phyloP scores from a whole-genome alignment of 2,113 vertebrate genomes.

The Spea bombifrons region DNA sequence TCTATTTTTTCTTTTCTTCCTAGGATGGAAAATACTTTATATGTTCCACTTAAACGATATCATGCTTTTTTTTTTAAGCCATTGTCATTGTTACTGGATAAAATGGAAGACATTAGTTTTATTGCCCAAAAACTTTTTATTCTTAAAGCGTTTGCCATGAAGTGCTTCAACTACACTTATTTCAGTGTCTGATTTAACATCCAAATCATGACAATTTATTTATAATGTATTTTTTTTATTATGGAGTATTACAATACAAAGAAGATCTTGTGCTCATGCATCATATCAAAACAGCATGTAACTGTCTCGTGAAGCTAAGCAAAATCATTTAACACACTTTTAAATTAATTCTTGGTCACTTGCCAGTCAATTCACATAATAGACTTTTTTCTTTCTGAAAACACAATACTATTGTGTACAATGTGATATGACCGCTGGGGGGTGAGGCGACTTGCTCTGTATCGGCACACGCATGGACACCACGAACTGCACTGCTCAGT shows the following conservation, averaged over 20 bases:
- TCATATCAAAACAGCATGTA: not conserved
- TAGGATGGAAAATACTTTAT: not conserved
- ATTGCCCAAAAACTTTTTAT: not conserved
- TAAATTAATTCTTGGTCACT: too few species aligned
- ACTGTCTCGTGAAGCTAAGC: not conserved
- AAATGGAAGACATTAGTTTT: constrained; percentile 4
- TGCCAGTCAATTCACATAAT: too few species aligned
- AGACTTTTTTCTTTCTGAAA: too few species aligned
- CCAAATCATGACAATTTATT: constrained; percentile 20
- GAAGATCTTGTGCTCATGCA: not conserved
- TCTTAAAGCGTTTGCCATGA: not conserved
- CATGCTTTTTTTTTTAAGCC: not conserved
- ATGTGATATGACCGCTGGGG: too few species aligned
- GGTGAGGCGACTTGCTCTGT: too few species aligned
- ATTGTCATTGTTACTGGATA: not conserved
- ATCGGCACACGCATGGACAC: too few species aligned
- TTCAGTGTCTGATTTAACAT: not conserved
- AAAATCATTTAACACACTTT: not conserved
- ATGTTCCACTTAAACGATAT: not conserved
- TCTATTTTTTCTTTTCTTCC: not conserved
- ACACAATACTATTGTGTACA: too few species aligned
- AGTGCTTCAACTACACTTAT: constrained; percentile 11
- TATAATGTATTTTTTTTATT: constrained; percentile 20
- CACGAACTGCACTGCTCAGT: too few species aligned
- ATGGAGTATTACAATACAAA: not conserved